Conservation (phyloP, 2,888 invertebrate species). For the Phyto melanocephala region DNA sequence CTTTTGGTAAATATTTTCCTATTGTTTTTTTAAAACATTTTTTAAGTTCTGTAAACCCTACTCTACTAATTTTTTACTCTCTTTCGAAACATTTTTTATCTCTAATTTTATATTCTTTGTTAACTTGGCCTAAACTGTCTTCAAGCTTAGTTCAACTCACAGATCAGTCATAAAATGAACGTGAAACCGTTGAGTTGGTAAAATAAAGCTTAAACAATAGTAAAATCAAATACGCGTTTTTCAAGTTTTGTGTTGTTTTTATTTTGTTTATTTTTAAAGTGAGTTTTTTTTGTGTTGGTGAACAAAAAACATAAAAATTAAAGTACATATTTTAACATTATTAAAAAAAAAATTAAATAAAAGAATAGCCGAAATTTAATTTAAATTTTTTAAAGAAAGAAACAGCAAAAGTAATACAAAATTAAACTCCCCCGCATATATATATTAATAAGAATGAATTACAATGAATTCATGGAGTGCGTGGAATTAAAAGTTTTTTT, state of each 20-base stretch:
- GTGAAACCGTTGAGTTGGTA: constrained; percentile 37
- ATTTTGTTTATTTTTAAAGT: constrained; percentile 38
- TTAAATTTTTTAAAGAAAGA: not conserved
- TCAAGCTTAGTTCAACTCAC: constrained; percentile 14
- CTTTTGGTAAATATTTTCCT: not conserved
- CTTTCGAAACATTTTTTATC: not conserved
- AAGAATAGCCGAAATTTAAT: constrained; percentile 30
- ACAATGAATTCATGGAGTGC: constrained; percentile 39
- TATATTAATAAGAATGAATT: constrained; percentile 23
- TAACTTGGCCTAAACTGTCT: constrained; percentile 45
- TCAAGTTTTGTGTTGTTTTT: constrained; percentile 49
- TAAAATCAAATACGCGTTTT: constrained; percentile 56
- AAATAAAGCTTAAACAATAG: not conserved
- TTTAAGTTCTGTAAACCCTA: constrained; percentile 20
- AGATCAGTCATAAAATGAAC: constrained; percentile 55
- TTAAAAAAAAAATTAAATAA: not conserved
- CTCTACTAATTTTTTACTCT: not conserved
- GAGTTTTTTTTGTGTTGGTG: constrained; percentile 31
- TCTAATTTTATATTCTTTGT: constrained; percentile 33
- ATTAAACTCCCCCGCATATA: constrained; percentile 52
- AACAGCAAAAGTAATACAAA: not conserved
- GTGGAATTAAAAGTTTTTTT: constrained; percentile 38
- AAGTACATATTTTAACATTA: not conserved
- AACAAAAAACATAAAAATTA: constrained; percentile 3
- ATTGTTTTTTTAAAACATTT: not conserved